Evolutionary conservation across 2,888 invertebrate species (phyloP).

Genomic region (Eulithis prunata): DNA sequence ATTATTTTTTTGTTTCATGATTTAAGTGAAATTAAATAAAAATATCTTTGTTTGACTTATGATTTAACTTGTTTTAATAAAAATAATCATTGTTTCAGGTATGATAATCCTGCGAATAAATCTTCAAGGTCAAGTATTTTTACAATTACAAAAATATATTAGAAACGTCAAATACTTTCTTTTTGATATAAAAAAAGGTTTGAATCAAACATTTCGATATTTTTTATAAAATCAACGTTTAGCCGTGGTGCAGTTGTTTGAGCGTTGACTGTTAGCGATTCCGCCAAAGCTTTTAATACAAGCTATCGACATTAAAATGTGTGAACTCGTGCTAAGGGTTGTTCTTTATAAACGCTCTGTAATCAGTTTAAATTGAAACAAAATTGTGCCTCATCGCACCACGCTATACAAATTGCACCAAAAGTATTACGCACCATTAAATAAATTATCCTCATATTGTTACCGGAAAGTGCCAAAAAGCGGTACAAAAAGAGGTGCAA

Average conservation of each 20-base stretch:
- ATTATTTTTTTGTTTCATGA: background rate
- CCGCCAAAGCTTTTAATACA: background rate
- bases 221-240: too few relatives aligned
- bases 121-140: background rate
- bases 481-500: constrained; percentile 21
- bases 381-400: constrained; percentile 9
- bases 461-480: constrained; percentile 22
- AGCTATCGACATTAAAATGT: background rate
- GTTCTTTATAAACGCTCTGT: background rate
- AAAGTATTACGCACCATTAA: constrained; percentile 20
- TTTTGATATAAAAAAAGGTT: too few relatives aligned
- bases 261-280: background rate
- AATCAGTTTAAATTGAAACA: constrained; percentile 17
- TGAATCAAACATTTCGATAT: too few relatives aligned
- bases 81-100: constrained; percentile 46
- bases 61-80: background rate
- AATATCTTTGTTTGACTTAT: background rate
- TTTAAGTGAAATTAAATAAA: background rate
- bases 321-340: background rate
- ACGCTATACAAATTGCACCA: constrained; percentile 23
- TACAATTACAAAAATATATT: too few relatives aligned
- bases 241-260: too few relatives aligned
- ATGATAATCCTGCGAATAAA: constrained; percentile 15
- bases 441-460: constrained; percentile 28
- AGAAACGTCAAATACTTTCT: background rate